Conservation (phyloP, 2,113 vertebrate genomes). For the Burhinus oedicnemus region DNA sequence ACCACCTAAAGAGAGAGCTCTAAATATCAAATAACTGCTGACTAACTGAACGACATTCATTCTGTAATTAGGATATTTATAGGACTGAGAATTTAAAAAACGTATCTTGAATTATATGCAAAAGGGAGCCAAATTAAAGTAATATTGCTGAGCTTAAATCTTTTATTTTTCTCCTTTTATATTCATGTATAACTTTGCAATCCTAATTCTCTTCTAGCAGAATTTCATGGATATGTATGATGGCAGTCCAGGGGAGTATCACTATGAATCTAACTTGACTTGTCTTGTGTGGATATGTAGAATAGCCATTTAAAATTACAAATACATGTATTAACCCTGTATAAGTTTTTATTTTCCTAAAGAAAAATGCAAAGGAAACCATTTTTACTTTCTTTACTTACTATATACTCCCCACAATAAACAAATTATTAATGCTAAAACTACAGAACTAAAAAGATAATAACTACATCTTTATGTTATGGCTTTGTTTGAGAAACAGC, state of each 20-base stretch:
- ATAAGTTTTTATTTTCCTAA: neutral
- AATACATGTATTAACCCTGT: neutral
- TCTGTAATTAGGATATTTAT: neutral
- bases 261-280: neutral
- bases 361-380: neutral
- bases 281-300: neutral
- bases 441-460: neutral
- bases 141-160: neutral
- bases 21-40: neutral
- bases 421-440: neutral
- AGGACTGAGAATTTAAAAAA: neutral
- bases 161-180: neutral
- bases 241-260: neutral
- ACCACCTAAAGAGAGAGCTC: neutral
- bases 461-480: neutral
- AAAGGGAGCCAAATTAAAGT: neutral
- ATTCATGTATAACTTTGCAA: neutral
- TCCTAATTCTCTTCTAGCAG: neutral
- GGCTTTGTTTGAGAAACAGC: neutral
- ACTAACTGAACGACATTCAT: neutral
- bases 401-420: neutral
- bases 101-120: neutral
- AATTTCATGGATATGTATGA: neutral
- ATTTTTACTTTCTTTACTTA: neutral
- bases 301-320: neutral